A percentile compares a stretch with the other conserved stretches of the same genome.
phyloP scores from a whole-genome alignment of 2,113 vertebrate species.

The Microcebus ravelobensis region DNA sequence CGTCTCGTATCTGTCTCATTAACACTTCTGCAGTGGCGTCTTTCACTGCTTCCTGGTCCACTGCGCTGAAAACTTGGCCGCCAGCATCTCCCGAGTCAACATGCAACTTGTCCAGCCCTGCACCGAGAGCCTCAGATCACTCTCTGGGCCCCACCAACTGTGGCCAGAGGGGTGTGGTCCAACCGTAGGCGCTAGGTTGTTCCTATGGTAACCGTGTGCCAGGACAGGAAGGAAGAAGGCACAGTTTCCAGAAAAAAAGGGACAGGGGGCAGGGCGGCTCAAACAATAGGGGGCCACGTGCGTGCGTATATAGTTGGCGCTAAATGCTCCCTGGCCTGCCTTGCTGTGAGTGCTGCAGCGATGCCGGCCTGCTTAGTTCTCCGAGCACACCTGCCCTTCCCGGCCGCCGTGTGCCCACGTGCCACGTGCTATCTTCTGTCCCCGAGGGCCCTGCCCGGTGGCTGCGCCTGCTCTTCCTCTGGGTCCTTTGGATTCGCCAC shows the following conservation, averaged over 20 bases:
- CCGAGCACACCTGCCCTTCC: neutral
- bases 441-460: rapidly evolving
- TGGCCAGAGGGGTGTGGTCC: constrained; percentile 50
- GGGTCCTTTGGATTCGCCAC: neutral
- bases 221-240: neutral
- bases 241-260: neutral
- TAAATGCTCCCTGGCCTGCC: neutral
- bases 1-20: neutral
- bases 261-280: neutral
- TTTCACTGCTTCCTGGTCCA: neutral
- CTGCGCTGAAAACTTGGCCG: neutral
- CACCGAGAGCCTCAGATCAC: neutral
- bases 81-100: neutral
- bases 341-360: neutral
- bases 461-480: neutral
- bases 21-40: neutral
- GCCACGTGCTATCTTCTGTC: neutral
- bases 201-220: constrained; percentile 50
- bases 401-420: rapidly evolving
- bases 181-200: neutral
- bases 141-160: neutral
- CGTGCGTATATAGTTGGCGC: neutral
- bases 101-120: neutral
- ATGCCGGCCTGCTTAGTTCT: neutral
- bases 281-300: neutral